Conservation (phyloP, 2,888 invertebrate species). For the Ophion costatus region DNA sequence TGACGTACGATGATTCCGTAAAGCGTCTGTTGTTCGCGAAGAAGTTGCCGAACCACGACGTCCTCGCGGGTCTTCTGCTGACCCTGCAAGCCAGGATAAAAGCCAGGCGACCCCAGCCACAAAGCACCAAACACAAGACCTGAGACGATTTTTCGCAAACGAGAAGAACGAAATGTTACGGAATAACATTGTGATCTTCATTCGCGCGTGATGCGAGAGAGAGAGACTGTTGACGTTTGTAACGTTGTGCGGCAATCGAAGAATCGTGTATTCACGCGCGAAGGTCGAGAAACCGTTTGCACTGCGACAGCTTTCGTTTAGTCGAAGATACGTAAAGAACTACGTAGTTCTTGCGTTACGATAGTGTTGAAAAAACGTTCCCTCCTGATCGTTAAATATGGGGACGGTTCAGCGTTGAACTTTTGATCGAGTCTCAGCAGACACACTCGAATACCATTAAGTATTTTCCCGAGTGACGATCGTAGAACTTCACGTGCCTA, state of each 20-base stretch:
- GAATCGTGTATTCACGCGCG: constrained; percentile 37
- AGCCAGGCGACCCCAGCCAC: constrained; percentile 83
- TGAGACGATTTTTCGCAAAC: constrained; percentile 30
- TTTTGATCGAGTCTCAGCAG: not conserved
- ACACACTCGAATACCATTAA: not conserved
- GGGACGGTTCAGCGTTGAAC: too few species aligned
- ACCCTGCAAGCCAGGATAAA: constrained; percentile 93
- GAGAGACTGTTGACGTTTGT: constrained; percentile 47
- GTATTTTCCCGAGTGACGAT: not conserved
- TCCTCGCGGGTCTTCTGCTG: constrained; percentile 91
- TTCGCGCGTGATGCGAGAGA: constrained; percentile 37
- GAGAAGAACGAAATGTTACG: constrained; percentile 7
- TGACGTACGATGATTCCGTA: constrained; percentile 95
- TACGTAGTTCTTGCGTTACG: not conserved
- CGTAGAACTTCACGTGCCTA: not conserved
- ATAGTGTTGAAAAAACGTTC: not conserved
- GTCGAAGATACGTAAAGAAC: not conserved
- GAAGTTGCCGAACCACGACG: constrained; percentile 95
- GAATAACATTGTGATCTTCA: constrained; percentile 62
- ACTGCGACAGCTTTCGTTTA: constrained; percentile 16
- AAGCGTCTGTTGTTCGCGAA: constrained; percentile 94
- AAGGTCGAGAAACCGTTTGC: not conserved
- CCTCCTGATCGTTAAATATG: not conserved
- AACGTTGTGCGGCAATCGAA: constrained; percentile 31
- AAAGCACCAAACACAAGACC: constrained; percentile 63